A percentile compares a stretch with the other conserved stretches of the same genome.
Conservation (phyloP, 2,797 vertebrate species). For the Sebastes iracundus region DNA sequence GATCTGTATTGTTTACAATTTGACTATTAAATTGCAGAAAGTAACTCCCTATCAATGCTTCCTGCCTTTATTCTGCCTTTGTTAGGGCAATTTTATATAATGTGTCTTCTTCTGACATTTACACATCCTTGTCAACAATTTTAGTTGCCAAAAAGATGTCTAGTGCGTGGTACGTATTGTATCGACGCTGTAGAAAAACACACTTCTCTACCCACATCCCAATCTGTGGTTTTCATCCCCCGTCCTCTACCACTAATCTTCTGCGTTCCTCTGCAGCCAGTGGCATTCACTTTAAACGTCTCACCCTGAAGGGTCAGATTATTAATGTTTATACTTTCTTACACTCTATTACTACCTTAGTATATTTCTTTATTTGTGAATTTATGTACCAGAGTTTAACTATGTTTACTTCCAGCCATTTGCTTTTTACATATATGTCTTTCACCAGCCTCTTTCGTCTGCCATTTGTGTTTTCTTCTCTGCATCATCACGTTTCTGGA, state of each 20-base stretch:
- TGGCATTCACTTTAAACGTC: conserved; percentile 1
- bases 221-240: conserved; percentile 19
- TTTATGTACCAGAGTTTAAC: no score
- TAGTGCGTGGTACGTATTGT: conserved; percentile 6
- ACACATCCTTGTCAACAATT: not conserved
- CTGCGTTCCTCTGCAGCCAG: conserved; percentile 27
- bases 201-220: conserved; percentile 27
- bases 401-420: not conserved
- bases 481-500: conserved; percentile 21
- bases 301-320: conserved; percentile 6
- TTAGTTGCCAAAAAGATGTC: conserved; percentile 7
- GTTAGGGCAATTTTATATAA: not conserved
- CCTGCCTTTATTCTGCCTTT: not conserved
- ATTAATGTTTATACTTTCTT: not conserved
- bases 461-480: conserved; percentile 27
- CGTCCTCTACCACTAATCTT: conserved; percentile 11
- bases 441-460: not conserved
- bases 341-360: not conserved
- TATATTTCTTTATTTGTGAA: not conserved
- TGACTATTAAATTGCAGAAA: not conserved
- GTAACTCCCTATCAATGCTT: not conserved
- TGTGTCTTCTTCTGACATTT: not conserved
- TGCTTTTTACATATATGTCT: not conserved
- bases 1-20: not conserved
- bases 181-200: conserved; percentile 17